Evolutionary conservation across 2,888 invertebrate species (phyloP), one percentile per base, ranked within the genome.

Genomic region (Cataglyphis livida): DNA sequence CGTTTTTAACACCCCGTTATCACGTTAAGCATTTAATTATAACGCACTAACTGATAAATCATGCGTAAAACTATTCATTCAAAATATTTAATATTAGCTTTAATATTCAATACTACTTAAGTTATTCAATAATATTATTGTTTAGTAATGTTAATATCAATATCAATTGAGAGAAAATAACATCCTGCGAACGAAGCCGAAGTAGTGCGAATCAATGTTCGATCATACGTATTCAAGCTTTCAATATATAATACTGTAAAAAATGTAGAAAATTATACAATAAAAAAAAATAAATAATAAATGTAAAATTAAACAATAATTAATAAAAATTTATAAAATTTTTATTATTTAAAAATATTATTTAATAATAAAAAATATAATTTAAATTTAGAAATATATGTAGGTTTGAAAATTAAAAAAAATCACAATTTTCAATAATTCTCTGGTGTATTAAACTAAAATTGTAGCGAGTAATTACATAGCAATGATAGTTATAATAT

Each of bases 401-500:
- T n/a, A 12, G 12, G 1, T 41, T 4, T 28, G 25, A 1, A 70
- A 21, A 2, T 28, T 9, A 44, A 35, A 59, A 28, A 59, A 51
- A 32, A 59, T 57, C 18, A 15, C n/a, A 21, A 0, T 51, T 51
- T 51, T 38, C 25, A 44, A 51, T 28, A 7, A 71, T 51, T 25
- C 3, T 74, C 3, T 12, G 41, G 3, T 44, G 10, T 6, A 68
- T 82, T 12, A 61, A 68, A 78, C 38, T 54, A 70, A 38, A 82
- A 68, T 5, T 25, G n/a, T 21, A 32, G 51, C 41, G 28, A 32
- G 41, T 70, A 78, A 64, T 57, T 44, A 41, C 2, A n/a, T n/a
- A 21, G 4, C 65, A 51, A 65, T 62, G 18, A 32, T 6, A 78
- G 41, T 64, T 83, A 66, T 71, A 85, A 83, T 79, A 84, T 84